A percentile compares a stretch with the other conserved stretches of the same genome.
phyloP scores from a whole-genome alignment of 2,797 vertebrate genomes.

The Phylloscopus collybita region DNA sequence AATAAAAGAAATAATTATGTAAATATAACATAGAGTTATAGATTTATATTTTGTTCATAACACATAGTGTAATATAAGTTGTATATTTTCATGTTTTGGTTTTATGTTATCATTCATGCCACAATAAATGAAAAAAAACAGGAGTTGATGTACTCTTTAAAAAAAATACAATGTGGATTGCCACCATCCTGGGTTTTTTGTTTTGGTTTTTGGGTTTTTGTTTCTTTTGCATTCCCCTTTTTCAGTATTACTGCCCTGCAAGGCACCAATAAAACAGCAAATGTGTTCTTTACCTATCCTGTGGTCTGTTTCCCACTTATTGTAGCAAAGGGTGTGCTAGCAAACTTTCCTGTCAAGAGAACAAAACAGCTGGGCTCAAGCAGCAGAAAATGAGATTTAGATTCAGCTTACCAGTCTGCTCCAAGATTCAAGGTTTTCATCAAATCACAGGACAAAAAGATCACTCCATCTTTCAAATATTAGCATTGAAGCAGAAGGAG shows the following conservation, averaged over 20 bases:
- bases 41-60: conserved; percentile 99
- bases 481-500: background rate
- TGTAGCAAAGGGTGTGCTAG: background rate
- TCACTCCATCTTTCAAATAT: background rate
- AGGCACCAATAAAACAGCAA: conserved; percentile 99
- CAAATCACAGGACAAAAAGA: background rate
- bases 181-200: conserved; percentile 86
- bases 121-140: conserved; percentile 94
- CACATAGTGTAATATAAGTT: conserved; percentile 99
- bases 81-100: conserved; percentile 99
- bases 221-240: conserved; percentile 91
- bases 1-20: conserved; percentile 99
- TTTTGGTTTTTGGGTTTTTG: conserved; percentile 33
- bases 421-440: background rate
- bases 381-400: background rate
- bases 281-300: conserved; percentile 90
- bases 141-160: conserved; percentile 92
- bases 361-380: background rate
- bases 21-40: conserved; percentile 99
- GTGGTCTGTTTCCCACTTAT: conserved; percentile 75
- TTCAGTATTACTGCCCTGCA: conserved; percentile 99
- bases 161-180: conserved; percentile 86
- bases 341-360: background rate
- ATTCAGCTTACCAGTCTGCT: background rate
- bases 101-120: conserved; percentile 99